A percentile compares a stretch with the other conserved stretches of the same genome.
phyloP scores from a whole-genome alignment of 2,888 invertebrate species.

The Drosophila ustulata region DNA sequence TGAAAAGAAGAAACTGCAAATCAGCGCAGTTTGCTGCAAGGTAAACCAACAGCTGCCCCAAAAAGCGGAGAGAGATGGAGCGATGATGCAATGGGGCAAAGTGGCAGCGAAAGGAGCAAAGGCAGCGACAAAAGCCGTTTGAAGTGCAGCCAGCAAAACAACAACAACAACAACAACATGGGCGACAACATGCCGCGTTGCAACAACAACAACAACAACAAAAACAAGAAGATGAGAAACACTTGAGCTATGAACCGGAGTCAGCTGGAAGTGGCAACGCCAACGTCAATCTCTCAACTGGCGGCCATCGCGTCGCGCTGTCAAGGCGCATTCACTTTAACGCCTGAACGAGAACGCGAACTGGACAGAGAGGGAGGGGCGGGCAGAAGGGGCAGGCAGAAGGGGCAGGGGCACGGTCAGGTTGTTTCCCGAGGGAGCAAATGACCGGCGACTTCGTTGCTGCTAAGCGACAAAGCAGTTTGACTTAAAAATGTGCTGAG shows the following conservation, averaged over 20 bases:
- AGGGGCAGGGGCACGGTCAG: background rate
- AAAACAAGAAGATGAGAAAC: slow-evolving; percentile 8
- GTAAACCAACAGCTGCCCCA: slow-evolving; percentile 51
- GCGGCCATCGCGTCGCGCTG: slow-evolving; percentile 19
- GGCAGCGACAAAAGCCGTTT: slow-evolving; percentile 70
- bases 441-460: slow-evolving; percentile 37
- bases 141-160: slow-evolving; percentile 47
- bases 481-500: slow-evolving; percentile 80
- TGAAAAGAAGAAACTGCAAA: slow-evolving; percentile 66
- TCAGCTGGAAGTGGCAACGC: slow-evolving; percentile 15
- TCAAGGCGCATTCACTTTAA: slow-evolving; percentile 24
- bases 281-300: slow-evolving; percentile 24
- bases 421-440: slow-evolving; percentile 8
- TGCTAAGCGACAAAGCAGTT: slow-evolving; percentile 76
- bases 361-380: background rate
- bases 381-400: background rate
- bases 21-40: slow-evolving; percentile 75
- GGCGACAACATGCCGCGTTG: slow-evolving; percentile 10
- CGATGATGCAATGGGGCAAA: slow-evolving; percentile 33
- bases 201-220: slow-evolving; percentile 6
- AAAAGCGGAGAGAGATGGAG: background rate
- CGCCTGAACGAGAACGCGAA: slow-evolving; percentile 2
- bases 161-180: slow-evolving; percentile 1
- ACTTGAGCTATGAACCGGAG: slow-evolving; percentile 19
- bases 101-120: slow-evolving; percentile 50